A percentile compares a stretch with the other conserved stretches of the same genome.
Conservation (phyloP, 2,888 invertebrate species). For the Apotomis turbidana region DNA sequence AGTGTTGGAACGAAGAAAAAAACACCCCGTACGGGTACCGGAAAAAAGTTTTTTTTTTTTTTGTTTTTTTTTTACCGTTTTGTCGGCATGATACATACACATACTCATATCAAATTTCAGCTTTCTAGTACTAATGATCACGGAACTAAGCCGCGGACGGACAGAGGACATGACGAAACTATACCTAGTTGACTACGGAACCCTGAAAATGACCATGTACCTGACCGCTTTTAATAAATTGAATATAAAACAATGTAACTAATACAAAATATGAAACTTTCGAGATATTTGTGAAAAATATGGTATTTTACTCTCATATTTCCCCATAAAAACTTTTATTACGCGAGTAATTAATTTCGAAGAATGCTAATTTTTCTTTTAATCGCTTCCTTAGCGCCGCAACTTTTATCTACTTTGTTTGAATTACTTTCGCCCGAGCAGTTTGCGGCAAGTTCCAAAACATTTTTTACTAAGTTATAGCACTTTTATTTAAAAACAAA, state of each 20-base stretch:
- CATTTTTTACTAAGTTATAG: conserved; percentile 64
- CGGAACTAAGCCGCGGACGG: too few relatives aligned
- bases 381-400: conserved; percentile 79
- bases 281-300: conserved; percentile 51
- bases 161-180: too few relatives aligned
- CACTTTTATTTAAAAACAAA: conserved; percentile 55
- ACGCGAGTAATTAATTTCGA: conserved; percentile 80
- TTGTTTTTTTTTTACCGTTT: too few relatives aligned
- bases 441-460: conserved; percentile 67
- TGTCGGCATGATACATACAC: too few relatives aligned
- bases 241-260: background rate
- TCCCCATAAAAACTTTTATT: conserved; percentile 74
- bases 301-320: conserved; percentile 65
- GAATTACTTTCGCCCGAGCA: conserved; percentile 77
- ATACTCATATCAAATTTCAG: too few relatives aligned
- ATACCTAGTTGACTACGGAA: too few relatives aligned
- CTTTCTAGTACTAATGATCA: too few relatives aligned
- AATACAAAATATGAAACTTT: conserved; percentile 4
- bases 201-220: too few relatives aligned
- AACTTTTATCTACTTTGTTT: conserved; percentile 83
- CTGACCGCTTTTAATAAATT: too few relatives aligned
- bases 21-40: too few relatives aligned
- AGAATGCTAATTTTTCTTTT: conserved; percentile 82
- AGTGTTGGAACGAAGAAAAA: too few relatives aligned
- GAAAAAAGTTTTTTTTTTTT: too few relatives aligned